Evolutionary conservation across 2,113 vertebrate genomes (phyloP), one percentile per base, ranked within the genome.

Genomic region (Gadus macrocephalus): DNA sequence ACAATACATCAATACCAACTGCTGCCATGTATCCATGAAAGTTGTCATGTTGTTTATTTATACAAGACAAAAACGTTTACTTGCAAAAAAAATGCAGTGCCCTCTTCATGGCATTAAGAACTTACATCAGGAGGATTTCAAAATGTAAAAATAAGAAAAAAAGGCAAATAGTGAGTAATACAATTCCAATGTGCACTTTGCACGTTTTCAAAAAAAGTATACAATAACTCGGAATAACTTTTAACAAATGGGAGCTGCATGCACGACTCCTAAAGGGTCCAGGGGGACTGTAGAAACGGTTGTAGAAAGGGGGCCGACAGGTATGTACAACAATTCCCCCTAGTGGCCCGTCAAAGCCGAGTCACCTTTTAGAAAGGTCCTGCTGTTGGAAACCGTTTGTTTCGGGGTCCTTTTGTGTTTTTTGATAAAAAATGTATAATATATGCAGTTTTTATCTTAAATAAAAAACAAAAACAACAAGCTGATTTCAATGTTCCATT

Each of bases 1-100:
- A 93, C 90, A 90, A 90, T 88, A 92, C 92, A 90, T 89, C 90
- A 95, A 95, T 94, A 94, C 89, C 91, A 90, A 93, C 89, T 81
- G 89, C 91, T 91, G 88, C 89, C 89, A 86, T 92, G 88, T 92
- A 92, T 91, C 91, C 86, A 89, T 89, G 85, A 91, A 83, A 93
- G 90, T 87, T 86, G 86, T 25, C 25, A 92, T 87, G 84, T 90
- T 35, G 3, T 49, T 49, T 49, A 25, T 91, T 85, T 92, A 65
- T 88, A 93, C 93, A 92, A 92, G 83, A 89, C 76, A 89, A 90
- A 82, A 80, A 69, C 28, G 62, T 79, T 75, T 78, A 85, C 89
- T 91, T 88, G 89, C 88, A 87, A 87, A 83, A 20, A 20, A 5
- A 76, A 74, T 81, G 85, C 86, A 85, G 89, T 90, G 91, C 89